Percentiles rank a stretch among this genome's conserved stretches.
Conservation (phyloP, 1,140 invertebrate species). For the Gonioctena quinquepunctata region DNA sequence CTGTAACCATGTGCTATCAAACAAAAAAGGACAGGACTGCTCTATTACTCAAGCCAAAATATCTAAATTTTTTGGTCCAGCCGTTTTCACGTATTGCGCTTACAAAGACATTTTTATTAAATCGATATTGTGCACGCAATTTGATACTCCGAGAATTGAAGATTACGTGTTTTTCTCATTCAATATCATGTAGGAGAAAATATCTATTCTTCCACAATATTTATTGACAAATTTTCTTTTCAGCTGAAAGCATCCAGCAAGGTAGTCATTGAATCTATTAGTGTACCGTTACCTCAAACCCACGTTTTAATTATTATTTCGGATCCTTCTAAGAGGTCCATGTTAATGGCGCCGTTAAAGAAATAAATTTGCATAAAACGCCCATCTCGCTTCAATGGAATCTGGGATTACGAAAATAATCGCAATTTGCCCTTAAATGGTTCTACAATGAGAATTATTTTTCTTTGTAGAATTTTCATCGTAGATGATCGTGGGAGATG, state of each 20-base stretch:
- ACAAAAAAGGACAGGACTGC: too few species aligned
- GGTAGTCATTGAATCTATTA: slow-evolving; percentile 5
- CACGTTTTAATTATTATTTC: slow-evolving; percentile 20
- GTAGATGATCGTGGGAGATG: background rate
- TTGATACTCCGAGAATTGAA: too few species aligned
- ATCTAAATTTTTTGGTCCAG: too few species aligned
- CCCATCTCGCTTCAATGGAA: background rate
- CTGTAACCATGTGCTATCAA: too few species aligned
- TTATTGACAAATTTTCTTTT: slow-evolving; percentile 2
- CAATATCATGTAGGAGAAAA: too few species aligned
- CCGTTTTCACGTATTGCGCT: too few species aligned
- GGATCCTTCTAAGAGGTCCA: slow-evolving; percentile 10
- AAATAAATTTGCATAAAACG: slow-evolving; percentile 15
- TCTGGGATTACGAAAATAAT: slow-evolving; percentile 6
- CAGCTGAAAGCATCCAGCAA: background rate
- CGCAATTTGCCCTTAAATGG: background rate
- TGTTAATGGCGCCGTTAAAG: slow-evolving; percentile 7
- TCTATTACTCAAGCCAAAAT: too few species aligned
- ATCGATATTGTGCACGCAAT: too few species aligned
- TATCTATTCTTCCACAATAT: too few species aligned
- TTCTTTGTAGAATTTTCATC: background rate
- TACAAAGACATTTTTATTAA: too few species aligned
- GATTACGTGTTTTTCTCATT: too few species aligned
- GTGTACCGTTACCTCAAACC: slow-evolving; percentile 11
- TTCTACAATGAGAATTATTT: background rate